Evolutionary conservation across 1,140 invertebrate genomes (phyloP).

Genomic region (Drosophila prosaltans): DNA sequence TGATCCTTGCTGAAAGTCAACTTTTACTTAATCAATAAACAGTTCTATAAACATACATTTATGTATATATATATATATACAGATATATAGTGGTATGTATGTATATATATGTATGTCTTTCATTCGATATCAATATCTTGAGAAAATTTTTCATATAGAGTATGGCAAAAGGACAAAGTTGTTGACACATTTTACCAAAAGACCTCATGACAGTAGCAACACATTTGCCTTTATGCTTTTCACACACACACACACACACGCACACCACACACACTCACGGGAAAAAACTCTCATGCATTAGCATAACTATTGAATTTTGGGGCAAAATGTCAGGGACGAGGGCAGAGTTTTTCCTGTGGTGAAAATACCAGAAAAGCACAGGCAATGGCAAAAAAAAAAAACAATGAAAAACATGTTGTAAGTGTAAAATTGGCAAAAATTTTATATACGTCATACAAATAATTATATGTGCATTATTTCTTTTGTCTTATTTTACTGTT

Average conservation of each 20-base stretch:
- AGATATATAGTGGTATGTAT: background rate
- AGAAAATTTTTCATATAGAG: background rate
- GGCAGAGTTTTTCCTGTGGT: slow-evolving; percentile 8
- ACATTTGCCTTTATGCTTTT: background rate
- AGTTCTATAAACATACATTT: background rate
- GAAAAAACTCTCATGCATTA: slow-evolving; percentile 25
- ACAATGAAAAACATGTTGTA: slow-evolving; percentile 19
- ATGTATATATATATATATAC: background rate
- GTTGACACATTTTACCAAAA: slow-evolving; percentile 9
- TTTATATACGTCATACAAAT: no score
- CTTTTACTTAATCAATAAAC: background rate
- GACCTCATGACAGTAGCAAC: background rate
- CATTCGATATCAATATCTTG: slow-evolving; percentile 4
- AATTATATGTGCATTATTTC: no score
- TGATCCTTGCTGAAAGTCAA: slow-evolving; percentile 2
- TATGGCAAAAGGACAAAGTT: slow-evolving; percentile 7
- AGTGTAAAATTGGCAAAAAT: slow-evolving; percentile 35
- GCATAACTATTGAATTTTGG: slow-evolving; percentile 47
- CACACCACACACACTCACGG: background rate
- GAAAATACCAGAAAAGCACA: slow-evolving; percentile 36
- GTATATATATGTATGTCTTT: background rate
- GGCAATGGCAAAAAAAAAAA: background rate
- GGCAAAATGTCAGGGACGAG: slow-evolving; percentile 27
- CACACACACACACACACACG: background rate
- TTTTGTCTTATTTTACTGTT: no score